Evolutionary conservation across 1,140 invertebrate species (phyloP).

Genomic region (Solenopsis invicta): DNA sequence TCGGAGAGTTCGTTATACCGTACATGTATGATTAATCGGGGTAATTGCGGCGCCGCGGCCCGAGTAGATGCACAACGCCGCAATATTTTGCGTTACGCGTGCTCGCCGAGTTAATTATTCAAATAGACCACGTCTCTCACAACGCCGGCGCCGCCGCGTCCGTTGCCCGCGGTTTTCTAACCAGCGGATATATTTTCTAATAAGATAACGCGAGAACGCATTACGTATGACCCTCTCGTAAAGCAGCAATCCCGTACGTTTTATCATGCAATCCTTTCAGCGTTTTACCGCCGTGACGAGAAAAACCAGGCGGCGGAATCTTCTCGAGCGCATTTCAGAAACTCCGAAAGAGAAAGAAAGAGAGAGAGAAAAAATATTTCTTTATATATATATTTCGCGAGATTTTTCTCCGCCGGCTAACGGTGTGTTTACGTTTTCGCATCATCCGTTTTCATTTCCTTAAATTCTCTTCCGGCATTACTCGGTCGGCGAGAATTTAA

Average conservation of each 20-base stretch:
- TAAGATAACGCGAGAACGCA: neutral
- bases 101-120: constrained; percentile 33
- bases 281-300: constrained; percentile 13
- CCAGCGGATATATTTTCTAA: constrained; percentile 5
- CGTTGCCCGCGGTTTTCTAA: neutral
- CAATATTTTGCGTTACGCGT: constrained; percentile 27
- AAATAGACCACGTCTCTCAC: constrained; percentile 4
- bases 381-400: constrained; percentile 38
- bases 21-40: constrained; percentile 44
- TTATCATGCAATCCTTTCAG: constrained; percentile 23
- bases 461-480: constrained; percentile 65
- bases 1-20: constrained; percentile 25
- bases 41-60: constrained; percentile 9
- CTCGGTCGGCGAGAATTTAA: constrained; percentile 59
- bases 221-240: constrained; percentile 8
- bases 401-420: neutral
- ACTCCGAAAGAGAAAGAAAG: neutral
- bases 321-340: neutral
- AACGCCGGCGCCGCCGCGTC: too few species aligned
- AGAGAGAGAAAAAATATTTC: neutral
- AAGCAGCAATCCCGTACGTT: constrained; percentile 34
- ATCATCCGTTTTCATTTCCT: constrained; percentile 70
- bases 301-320: neutral
- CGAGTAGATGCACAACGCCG: neutral
- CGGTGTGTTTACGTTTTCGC: constrained; percentile 42